Evolutionary conservation across 2,113 vertebrate genomes (phyloP), one percentile per base, ranked within the genome.

Genomic region (Triplophysa dalaica): DNA sequence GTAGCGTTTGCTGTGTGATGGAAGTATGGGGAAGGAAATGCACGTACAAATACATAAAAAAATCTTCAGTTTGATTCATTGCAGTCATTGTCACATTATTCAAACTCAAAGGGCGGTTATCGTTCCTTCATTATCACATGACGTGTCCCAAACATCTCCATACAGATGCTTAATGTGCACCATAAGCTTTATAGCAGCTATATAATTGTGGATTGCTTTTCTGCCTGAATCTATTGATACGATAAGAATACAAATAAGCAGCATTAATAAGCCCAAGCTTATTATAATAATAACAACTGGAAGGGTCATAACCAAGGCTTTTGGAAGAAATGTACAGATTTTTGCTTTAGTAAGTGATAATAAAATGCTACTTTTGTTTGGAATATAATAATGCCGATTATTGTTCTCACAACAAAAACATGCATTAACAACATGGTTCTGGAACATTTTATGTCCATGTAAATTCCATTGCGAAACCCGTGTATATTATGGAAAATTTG

Each of bases 161-260:
- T 38, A 58, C 82, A 81, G 79, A 33, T 75, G 50, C 76, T 52
- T 63, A 72, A 66, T 66, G 45, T 64, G 66, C 50, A 52, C 76
- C 60, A 52, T 75, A 70, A 52, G 67, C 45, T 75, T 80, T 80
- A 65, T 58, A 19, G 58, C 12, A 33, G 26, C 45, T 68, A 54
- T 24, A 70, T 75, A 52, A 80, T 8, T 12, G 58, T 24, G 70
- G 6, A 33, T 45, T 24, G 1, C 19, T 41, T 80, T 70, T 56
- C 50, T 56, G 48, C 19, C 48, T 1, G 5, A 72, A 33, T 54
- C 19, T 17, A 22, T 22, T 58, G 58, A 52, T 73, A 21, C 41
- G 70, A 58, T 73, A 43, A 1, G 3, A 52, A 73, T 60, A 73
- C 29, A 60, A 41, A 60, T 12, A 60, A 38, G 52, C 29, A 33